Base-by-base conservation (phyloP, 2,888 invertebrate genomes). In the Drosophila quinaria region DNA sequence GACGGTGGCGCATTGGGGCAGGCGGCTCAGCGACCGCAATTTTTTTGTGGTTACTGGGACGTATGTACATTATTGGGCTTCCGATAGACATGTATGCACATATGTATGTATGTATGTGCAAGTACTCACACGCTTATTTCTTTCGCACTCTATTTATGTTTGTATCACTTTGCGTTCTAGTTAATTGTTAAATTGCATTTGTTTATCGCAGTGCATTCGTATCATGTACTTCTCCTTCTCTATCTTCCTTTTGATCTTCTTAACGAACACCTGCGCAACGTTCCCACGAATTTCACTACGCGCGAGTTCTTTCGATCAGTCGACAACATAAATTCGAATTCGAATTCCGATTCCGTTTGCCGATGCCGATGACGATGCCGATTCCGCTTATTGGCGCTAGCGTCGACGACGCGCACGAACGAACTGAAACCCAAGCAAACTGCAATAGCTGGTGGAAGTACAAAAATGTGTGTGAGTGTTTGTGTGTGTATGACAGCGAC, bases 1-100 rank as follows among this genome's bases (percentile, higher is more conserved):
- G 46, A 37, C 25, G 35, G 37, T 52, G 58, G 73, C 80, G 66
- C 59, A 70, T 81, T 78, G 88, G 70, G 82, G 86, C 86, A 83
- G 77, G 71, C 81, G 67, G 71, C 67, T 69, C 81, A 67, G 69
- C 67, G 89, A 87, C 87, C 87, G 85, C 78, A 84, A 82, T 87
- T 64, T 80, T 83, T 80, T 85, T 73, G 77, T 85, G 82, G 89
- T 87, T 89, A 86, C 81, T 87, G 79, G 89, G 87, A 87, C 84
- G 84, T 62, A 56, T 47, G 63, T 49, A 69, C 70, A 78, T 75
- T 79, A 78, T 79, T 79, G 75, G 80, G 77, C 80, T 78, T 71
- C 77, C 63, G 63, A 77, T 67, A 67, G 70, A 74, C 60, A 58
- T 54, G 37, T 47, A 42, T 29, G 15, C 41, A 29, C 29, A 29